Conservation (phyloP, 1,140 invertebrate species). For the Helicoverpa zea region DNA sequence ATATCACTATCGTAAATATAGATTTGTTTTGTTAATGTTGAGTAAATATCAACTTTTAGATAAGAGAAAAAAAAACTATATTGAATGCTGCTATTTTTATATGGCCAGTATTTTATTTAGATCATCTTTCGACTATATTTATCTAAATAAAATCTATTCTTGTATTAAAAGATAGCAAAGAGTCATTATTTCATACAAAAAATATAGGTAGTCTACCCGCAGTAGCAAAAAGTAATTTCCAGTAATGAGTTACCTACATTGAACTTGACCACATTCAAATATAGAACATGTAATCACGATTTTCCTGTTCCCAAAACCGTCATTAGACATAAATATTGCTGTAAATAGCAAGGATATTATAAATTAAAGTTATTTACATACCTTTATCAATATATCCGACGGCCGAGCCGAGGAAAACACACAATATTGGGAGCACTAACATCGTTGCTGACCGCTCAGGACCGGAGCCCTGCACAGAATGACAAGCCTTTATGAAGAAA, state of each 20-base stretch:
- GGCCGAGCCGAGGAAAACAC: slow-evolving; percentile 58
- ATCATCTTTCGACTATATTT: too few relatives aligned
- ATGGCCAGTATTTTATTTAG: too few relatives aligned
- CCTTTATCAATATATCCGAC: slow-evolving; percentile 68
- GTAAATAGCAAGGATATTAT: background rate
- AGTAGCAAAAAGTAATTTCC: background rate
- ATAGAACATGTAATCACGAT: background rate
- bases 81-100: too few relatives aligned
- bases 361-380: slow-evolving; percentile 50
- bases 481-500: slow-evolving; percentile 8
- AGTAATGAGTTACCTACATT: background rate
- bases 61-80: too few relatives aligned
- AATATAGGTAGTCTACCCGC: too few relatives aligned
- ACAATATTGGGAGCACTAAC: slow-evolving; percentile 58
- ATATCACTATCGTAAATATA: too few relatives aligned
- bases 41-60: too few relatives aligned
- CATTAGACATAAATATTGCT: background rate
- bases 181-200: too few relatives aligned
- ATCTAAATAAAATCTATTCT: too few relatives aligned
- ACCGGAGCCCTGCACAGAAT: slow-evolving; percentile 49
- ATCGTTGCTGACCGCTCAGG: slow-evolving; percentile 54
- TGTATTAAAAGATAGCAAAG: too few relatives aligned
- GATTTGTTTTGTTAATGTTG: too few relatives aligned
- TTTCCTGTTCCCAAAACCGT: background rate
- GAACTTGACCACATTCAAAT: slow-evolving; percentile 1